Conservation (phyloP, 1,140 invertebrate genomes). For the Campoletis sonorensis region DNA sequence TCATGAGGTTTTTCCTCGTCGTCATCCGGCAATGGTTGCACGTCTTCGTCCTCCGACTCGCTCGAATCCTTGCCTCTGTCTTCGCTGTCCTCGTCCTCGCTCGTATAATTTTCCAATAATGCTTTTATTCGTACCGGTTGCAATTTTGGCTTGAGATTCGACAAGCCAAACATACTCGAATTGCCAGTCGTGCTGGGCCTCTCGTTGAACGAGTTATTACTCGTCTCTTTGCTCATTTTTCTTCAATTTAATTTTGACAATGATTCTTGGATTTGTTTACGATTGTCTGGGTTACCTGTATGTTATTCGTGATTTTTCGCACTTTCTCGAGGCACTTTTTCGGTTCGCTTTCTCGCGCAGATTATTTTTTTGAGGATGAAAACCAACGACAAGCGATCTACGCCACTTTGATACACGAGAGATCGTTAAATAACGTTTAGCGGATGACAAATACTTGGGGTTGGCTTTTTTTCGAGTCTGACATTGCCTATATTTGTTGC, state of each 20-base stretch:
- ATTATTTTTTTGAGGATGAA: too few relatives aligned
- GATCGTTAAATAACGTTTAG: too few relatives aligned
- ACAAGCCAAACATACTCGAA: conserved; percentile 47
- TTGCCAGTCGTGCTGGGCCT: conserved; percentile 48
- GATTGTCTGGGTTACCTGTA: too few relatives aligned
- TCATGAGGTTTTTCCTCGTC: conserved; percentile 15
- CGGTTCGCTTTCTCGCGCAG: too few relatives aligned
- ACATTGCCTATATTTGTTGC: too few relatives aligned
- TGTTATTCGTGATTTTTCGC: too few relatives aligned
- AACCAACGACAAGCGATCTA: too few relatives aligned
- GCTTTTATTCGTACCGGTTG: conserved; percentile 64
- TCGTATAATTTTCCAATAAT: conserved; percentile 56
- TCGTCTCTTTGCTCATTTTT: conserved; percentile 50
- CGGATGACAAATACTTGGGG: too few relatives aligned
- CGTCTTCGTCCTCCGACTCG: conserved; percentile 57
- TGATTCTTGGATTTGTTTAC: not conserved
- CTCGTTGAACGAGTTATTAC: conserved; percentile 54
- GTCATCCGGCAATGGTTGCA: conserved; percentile 42
- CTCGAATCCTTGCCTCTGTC: conserved; percentile 59
- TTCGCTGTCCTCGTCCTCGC: conserved; percentile 61
- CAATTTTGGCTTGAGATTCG: conserved; percentile 57
- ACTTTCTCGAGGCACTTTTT: too few relatives aligned
- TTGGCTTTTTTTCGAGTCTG: too few relatives aligned
- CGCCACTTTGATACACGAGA: too few relatives aligned
- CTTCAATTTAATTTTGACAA: not conserved